Conservation (phyloP, 2,888 invertebrate genomes). For the Phasia obesa region DNA sequence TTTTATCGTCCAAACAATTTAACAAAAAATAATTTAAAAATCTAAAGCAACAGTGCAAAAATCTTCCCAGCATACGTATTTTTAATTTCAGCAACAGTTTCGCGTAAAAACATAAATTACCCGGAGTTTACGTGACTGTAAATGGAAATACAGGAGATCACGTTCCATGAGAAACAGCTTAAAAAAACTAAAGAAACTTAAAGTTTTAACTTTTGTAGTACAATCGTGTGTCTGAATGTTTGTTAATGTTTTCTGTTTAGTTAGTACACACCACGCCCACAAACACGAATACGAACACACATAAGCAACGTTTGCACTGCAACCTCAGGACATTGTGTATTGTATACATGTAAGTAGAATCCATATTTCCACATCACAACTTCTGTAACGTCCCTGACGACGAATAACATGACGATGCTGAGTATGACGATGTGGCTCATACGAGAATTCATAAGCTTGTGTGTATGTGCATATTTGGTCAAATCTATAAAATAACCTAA, state of each 20-base stretch:
- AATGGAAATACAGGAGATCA: slow-evolving; percentile 47
- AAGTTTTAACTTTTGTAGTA: slow-evolving; percentile 21
- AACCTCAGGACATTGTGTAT: background rate
- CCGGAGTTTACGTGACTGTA: slow-evolving; percentile 61
- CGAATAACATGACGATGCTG: background rate
- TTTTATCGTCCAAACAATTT: too few relatives aligned
- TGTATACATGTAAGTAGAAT: background rate
- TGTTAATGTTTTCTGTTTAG: background rate
- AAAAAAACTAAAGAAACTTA: slow-evolving; percentile 17
- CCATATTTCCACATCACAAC: slow-evolving; percentile 7
- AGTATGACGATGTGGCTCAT: slow-evolving; percentile 8
- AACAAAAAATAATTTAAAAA: too few relatives aligned
- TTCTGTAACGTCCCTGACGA: slow-evolving; percentile 4
- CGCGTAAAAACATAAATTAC: slow-evolving; percentile 66
- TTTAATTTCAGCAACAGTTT: slow-evolving; percentile 63
- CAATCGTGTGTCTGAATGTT: slow-evolving; percentile 22
- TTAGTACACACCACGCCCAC: slow-evolving; percentile 9
- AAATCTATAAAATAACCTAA: slow-evolving; percentile 53
- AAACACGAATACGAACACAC: background rate
- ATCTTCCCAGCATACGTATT: background rate
- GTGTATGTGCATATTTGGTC: slow-evolving; percentile 5
- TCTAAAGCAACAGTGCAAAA: too few relatives aligned
- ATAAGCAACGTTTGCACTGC: background rate
- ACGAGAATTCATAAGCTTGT: too few relatives aligned
- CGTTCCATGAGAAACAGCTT: slow-evolving; percentile 33